Evolutionary conservation across 2,888 invertebrate genomes (phyloP), one percentile per base, ranked within the genome.

Genomic region (Thymelicus sylvestris): DNA sequence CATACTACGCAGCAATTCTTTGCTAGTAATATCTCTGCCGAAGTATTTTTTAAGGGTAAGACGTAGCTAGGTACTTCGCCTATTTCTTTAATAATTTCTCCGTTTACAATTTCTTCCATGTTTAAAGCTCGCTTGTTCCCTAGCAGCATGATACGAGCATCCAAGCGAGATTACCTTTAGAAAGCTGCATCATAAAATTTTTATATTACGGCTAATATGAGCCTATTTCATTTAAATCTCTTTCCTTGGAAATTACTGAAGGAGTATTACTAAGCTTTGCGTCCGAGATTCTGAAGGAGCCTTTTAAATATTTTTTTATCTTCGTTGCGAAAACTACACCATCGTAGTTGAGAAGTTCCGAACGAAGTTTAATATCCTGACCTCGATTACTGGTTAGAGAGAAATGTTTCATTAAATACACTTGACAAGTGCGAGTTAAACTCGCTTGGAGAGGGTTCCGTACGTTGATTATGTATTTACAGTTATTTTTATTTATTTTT

Each of bases 151-250:
- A 6, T 50, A 8, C n/a, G 48, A 50, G 15, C 48, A 6, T 12
- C 47, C n/a, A 50, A 50, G n/a, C 48, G 8, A 55, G 24, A 24
- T 55, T 55, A 62, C 47, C 41, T 63, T 47, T 57, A n/a, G 47
- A 57, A 57, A 64, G 55, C 59, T 66, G 66, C 63, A 64, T 63
- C 57, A 63, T 63, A 48, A 69, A 62, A 67, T 55, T 31, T 44
- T 63, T 68, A 68, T 62, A 63, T 52, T 68, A 63, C 52, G 68
- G 68, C 57, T 63, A 68, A 68, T 68, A 63, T 68, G 62, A 68
- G 68, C 63, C 68, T 63, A 57, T 69, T 69, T 63, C 68, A 63
- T 57, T 69, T 63, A 69, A 69, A 38, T 64, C 57, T 57, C 60
- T 60, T 67, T 62, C 63, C 57, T 64, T 63, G 64, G 39, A 64